phyloP scores from a whole-genome alignment of 2,888 invertebrate species.

The Octodonta nipae region DNA sequence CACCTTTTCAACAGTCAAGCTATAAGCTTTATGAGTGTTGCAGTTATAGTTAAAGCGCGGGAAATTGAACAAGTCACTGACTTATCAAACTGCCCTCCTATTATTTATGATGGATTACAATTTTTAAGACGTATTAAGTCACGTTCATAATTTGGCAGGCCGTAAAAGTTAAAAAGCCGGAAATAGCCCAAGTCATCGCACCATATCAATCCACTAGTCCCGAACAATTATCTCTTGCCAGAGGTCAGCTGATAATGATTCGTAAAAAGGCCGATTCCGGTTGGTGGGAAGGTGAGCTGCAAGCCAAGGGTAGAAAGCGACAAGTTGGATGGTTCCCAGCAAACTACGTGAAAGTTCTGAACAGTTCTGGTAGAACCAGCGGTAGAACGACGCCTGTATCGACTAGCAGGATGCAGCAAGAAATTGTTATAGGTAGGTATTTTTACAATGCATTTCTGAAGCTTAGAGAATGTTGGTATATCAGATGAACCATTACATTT shows the following conservation, averaged over 20 bases:
- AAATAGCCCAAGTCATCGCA: conserved; percentile 89
- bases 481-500: too few relatives aligned
- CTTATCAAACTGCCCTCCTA: too few relatives aligned
- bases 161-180: conserved; percentile 61
- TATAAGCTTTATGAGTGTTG: too few relatives aligned
- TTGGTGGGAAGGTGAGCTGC: conserved; percentile 99
- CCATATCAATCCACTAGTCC: conserved; percentile 81
- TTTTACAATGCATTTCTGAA: too few relatives aligned
- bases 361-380: conserved; percentile 54
- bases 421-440: conserved; percentile 32
- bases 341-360: conserved; percentile 78
- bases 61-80: too few relatives aligned
- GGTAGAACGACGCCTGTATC: conserved; percentile 63
- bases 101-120: not conserved
- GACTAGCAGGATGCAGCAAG: conserved; percentile 50
- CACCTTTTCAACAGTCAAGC: too few relatives aligned
- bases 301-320: conserved; percentile 76
- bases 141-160: too few relatives aligned
- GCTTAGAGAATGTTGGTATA: conserved; percentile 2
- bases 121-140: too few relatives aligned
- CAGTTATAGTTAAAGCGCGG: too few relatives aligned
- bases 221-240: conserved; percentile 79
- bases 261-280: conserved; percentile 92
- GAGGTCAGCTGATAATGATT: conserved; percentile 90
- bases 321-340: conserved; percentile 99